Evolutionary conservation across 2,113 vertebrate genomes (phyloP), one percentile per base, ranked within the genome.

Genomic region (Gallinago undulata): DNA sequence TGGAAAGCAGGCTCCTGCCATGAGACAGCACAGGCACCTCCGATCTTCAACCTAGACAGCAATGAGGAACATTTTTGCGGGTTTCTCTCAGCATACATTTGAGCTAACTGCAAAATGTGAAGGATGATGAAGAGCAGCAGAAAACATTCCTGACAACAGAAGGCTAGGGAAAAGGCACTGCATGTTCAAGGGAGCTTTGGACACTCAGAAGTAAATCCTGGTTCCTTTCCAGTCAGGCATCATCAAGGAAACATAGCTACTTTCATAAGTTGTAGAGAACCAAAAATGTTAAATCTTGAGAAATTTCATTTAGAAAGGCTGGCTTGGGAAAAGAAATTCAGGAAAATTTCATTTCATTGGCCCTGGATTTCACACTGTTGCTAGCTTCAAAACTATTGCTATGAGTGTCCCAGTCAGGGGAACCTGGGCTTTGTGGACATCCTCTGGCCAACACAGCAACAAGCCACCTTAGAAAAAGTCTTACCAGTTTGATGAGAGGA

Each of bases 321-420:
- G 2, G 47, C 6, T 7, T 3, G 3, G 5, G 6, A 1, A 75
- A 89, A 73, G 13, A 69, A 74, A 45, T n/a, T 17, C 19, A 67
- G 37, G 16, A 50, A 56, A 50, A 64, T 8, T 56, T 63, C 1
- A 47, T 81, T 92, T 75, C 4, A 12, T 30, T 63, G 5, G 11
- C 19, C 16, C 16, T n/a, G 25, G 7, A 39, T 63, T 92, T 81
- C 33, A 12, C 27, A 14, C 19, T 35, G 17, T 24, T 45, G 8
- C 11, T 57, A n/a, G 8, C 47, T 74, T 30, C 0, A 0, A 70
- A 90, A 43, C 25, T 56, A 5, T 22, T 56, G 30, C 14, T 56
- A 47, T 41, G 8, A n/a, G 43, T 12, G 3, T 51, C 30, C 21
- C 16, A 22, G 11, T 7, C 14, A 33, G 48, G 19, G 43, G 6